These are phyloP conservation scores for Oryctolagus cuniculus DNA, from an alignment of 2,113 vertebrate species.

Conservation along the genomic window DNA sequence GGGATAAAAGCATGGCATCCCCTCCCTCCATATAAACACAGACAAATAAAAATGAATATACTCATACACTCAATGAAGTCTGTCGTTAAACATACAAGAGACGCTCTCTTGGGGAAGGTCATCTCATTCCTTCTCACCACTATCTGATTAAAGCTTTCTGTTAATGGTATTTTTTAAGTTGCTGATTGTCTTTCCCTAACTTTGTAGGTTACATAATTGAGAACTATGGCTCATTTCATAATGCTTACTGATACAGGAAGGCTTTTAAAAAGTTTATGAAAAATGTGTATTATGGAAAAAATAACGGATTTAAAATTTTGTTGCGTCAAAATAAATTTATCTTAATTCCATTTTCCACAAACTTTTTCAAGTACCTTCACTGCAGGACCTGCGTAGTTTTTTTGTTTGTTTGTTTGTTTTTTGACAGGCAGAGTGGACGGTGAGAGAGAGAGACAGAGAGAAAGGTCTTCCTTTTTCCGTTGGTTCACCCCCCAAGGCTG, in stretches of 20 bases:
- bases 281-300: no score
- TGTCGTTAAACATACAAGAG: constrained; percentile 31
- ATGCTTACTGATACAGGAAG: neutral
- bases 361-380: no score
- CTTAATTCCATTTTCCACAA: no score
- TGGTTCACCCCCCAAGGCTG: no score
- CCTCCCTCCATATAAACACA: neutral
- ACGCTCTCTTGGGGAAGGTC: neutral
- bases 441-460: no score
- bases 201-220: neutral
- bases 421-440: no score
- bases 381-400: no score
- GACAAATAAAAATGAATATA: constrained; percentile 47
- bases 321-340: no score
- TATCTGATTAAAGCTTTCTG: neutral
- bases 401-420: no score
- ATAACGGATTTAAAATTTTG: no score
- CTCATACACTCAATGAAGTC: neutral
- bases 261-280: no score
- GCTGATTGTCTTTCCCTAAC: constrained; percentile 30
- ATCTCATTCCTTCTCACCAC: neutral
- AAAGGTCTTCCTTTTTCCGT: no score
- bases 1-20: neutral
- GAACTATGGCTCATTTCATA: constrained; percentile 18
- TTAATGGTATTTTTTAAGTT: constrained; percentile 27